Conservation (phyloP, 2,888 invertebrate genomes). For the Dryomyza anilis region DNA sequence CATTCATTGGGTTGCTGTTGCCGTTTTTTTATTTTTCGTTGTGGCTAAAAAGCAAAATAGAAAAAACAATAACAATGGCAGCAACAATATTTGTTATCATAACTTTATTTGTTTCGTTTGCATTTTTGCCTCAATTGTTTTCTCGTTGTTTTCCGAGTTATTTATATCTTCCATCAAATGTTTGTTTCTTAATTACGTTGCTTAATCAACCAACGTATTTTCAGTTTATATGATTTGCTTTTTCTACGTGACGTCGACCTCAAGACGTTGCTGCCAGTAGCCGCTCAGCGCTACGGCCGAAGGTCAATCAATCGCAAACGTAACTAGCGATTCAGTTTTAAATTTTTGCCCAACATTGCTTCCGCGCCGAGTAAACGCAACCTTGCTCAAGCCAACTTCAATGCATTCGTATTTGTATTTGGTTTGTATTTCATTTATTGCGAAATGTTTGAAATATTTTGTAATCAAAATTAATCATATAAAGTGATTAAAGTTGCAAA, state of each 20-base stretch:
- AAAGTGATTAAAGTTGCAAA: no score
- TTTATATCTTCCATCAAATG: no score
- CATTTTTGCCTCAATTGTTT: background rate
- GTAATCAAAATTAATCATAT: no score
- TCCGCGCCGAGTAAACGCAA: no score
- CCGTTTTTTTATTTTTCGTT: background rate
- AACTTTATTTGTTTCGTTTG: background rate
- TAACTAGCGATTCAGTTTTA: no score
- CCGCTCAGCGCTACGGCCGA: background rate
- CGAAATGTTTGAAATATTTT: no score
- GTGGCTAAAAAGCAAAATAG: background rate
- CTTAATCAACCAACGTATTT: background rate
- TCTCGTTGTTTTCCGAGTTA: background rate
- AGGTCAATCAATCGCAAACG: background rate
- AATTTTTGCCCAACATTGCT: no score
- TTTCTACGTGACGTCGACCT: conserved; percentile 8
- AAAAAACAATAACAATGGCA: background rate
- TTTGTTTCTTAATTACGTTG: background rate
- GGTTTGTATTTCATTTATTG: no score
- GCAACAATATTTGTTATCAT: conserved; percentile 1
- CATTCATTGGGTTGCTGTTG: background rate
- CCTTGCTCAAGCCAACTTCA: no score
- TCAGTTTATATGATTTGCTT: background rate
- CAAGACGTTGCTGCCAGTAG: background rate
- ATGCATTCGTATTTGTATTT: no score